These are phyloP conservation scores for Pogona vitticeps DNA, from an alignment of 2,113 vertebrate species.

Conservation along the genomic window DNA sequence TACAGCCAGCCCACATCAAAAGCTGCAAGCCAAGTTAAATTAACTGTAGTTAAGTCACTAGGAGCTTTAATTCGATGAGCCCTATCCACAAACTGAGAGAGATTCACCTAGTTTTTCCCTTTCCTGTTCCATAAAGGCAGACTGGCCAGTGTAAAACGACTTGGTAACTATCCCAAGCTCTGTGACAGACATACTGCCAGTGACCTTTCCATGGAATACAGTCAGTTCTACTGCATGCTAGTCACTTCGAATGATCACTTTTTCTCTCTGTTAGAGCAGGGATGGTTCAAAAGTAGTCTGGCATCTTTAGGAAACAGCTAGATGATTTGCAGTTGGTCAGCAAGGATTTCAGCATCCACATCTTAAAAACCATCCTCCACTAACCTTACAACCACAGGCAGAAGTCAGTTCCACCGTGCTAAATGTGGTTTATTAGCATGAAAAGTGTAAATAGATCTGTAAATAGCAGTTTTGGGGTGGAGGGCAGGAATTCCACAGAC, in stretches of 20 bases:
- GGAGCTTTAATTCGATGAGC: constrained; percentile 19
- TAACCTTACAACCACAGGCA: not conserved
- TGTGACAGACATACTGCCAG: not conserved
- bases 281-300: not conserved
- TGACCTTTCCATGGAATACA: not conserved
- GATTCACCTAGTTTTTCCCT: not conserved
- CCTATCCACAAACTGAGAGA: not conserved
- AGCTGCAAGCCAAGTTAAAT: constrained; percentile 21
- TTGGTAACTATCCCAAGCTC: not conserved
- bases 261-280: not conserved
- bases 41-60: constrained; percentile 20
- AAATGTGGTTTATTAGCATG: not conserved
- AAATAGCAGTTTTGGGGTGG: no score
- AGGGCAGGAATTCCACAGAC: no score
- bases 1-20: constrained; percentile 1
- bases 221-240: not conserved
- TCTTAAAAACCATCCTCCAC: not conserved
- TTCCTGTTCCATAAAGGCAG: not conserved
- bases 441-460: no score
- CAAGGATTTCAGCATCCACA: not conserved
- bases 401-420: not conserved
- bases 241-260: not conserved
- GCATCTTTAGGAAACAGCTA: not conserved
- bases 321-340: not conserved
- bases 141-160: not conserved